Conservation (phyloP, 2,113 vertebrate genomes). For the Rafetus swinhoei region DNA sequence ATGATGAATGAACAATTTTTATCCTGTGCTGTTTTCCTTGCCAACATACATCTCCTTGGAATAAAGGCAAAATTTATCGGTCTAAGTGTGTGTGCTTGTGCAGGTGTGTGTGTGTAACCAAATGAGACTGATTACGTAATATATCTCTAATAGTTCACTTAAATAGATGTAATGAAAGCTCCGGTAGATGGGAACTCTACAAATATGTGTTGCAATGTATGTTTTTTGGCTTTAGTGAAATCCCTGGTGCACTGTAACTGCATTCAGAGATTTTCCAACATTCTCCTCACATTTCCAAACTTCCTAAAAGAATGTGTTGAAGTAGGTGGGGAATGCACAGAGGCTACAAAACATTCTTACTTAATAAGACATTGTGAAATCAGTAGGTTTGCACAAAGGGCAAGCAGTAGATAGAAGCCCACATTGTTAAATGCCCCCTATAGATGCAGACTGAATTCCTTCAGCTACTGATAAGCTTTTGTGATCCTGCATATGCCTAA, state of each 20-base stretch:
- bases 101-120: background rate
- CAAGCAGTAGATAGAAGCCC: background rate
- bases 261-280: background rate
- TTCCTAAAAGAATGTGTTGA: background rate
- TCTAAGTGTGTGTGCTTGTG: background rate
- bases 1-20: background rate
- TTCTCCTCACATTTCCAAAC: background rate
- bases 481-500: background rate
- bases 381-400: background rate
- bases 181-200: background rate
- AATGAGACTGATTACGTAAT: background rate
- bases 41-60: background rate
- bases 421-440: background rate
- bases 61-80: background rate
- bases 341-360: background rate
- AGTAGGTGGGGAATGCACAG: background rate
- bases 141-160: background rate
- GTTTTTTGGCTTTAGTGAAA: background rate
- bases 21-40: background rate
- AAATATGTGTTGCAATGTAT: background rate
- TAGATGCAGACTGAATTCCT: background rate
- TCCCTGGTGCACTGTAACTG: background rate
- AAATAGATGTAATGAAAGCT: background rate
- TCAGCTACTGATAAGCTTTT: background rate
- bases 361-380: background rate